Conservation (phyloP, 2,888 invertebrate species). For the Calameuta idolon region DNA sequence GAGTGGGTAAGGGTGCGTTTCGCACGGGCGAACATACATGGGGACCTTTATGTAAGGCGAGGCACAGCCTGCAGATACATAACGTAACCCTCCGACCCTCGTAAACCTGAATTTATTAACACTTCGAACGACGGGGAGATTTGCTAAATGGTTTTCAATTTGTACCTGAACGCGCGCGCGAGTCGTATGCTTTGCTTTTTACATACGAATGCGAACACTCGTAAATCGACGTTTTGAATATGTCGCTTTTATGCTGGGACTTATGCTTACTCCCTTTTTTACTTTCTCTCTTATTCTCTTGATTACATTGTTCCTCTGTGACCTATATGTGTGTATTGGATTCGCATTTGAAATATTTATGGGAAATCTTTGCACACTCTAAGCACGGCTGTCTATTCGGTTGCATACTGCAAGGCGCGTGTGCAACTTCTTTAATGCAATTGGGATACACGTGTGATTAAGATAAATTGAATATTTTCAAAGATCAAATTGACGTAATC, state of each 20-base stretch:
- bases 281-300: background rate
- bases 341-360: background rate
- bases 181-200: conserved; percentile 34
- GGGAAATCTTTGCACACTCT: background rate
- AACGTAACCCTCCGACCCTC: conserved; percentile 40
- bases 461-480: background rate
- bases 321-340: background rate
- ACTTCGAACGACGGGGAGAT: conserved; percentile 61
- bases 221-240: conserved; percentile 1
- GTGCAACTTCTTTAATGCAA: background rate
- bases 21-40: conserved; percentile 26
- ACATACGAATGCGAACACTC: conserved; percentile 24
- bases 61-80: conserved; percentile 37
- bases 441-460: background rate
- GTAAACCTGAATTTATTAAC: conserved; percentile 67
- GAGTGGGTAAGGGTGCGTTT: conserved; percentile 3
- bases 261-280: background rate
- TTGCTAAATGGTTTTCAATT: conserved; percentile 67
- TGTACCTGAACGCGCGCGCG: conserved; percentile 56
- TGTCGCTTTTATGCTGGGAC: background rate
- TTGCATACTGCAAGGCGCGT: background rate
- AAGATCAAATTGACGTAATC: background rate
- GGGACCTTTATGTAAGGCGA: conserved; percentile 40
- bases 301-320: background rate
- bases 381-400: background rate